Conservation (phyloP, 2,888 invertebrate species). For the Eupithecia inturbata region DNA sequence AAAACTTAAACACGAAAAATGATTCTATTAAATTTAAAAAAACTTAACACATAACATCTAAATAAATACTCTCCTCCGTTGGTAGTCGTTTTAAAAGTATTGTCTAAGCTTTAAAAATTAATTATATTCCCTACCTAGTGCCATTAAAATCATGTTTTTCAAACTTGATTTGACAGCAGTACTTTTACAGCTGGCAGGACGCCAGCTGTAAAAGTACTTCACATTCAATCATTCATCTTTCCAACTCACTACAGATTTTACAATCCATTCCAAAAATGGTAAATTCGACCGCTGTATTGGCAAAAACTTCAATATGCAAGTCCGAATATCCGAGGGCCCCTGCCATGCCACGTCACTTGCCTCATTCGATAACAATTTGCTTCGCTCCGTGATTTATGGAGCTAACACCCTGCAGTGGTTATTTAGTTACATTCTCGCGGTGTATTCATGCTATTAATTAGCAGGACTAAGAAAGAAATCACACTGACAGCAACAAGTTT, state of each 20-base stretch:
- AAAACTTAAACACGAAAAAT: neutral
- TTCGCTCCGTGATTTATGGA: constrained; percentile 69
- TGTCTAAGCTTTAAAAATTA: neutral
- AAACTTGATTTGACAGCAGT: neutral
- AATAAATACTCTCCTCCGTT: no score
- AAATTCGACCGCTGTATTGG: constrained; percentile 7
- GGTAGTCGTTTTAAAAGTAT: no score
- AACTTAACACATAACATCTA: no score
- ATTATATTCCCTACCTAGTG: neutral
- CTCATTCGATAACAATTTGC: constrained; percentile 71
- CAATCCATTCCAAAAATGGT: neutral
- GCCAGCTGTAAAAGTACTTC: neutral
- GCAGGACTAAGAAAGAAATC: neutral
- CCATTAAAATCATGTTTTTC: neutral
- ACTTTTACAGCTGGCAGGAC: no score
- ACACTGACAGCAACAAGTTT: neutral
- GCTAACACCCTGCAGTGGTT: constrained; percentile 59
- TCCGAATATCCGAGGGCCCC: constrained; percentile 32
- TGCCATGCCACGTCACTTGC: constrained; percentile 36
- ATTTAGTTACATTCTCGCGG: constrained; percentile 53
- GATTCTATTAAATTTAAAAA: no score
- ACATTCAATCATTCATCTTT: neutral
- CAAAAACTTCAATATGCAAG: constrained; percentile 32
- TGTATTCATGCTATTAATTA: constrained; percentile 4
- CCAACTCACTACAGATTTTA: neutral